A percentile compares a stretch with the other conserved stretches of the same genome.
Conservation (phyloP, 2,797 vertebrate species). For the Poeciliopsis infans region DNA sequence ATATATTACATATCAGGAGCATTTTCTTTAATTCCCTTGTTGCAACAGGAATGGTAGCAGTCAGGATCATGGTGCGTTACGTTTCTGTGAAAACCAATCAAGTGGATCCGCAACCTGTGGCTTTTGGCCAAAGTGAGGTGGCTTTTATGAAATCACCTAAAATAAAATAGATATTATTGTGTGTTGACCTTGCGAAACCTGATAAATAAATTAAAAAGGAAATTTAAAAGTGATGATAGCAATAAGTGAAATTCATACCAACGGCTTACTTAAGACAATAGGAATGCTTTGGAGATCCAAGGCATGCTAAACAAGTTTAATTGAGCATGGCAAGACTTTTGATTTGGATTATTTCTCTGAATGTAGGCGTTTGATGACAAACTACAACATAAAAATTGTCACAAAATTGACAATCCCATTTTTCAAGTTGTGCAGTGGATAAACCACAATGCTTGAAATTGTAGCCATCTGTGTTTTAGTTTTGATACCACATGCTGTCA, state of each 20-base stretch:
- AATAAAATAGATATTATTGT: conserved; percentile 5
- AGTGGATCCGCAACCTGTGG: conserved; percentile 26
- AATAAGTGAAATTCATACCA: not conserved
- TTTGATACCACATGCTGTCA: not conserved
- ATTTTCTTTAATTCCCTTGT: conserved; percentile 10
- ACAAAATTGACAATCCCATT: not conserved
- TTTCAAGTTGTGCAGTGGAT: not conserved
- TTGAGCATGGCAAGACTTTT: not conserved
- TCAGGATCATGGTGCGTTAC: conserved; percentile 3
- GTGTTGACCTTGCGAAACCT: conserved; percentile 8
- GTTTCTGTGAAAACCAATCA: conserved; percentile 24
- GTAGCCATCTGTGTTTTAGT: not conserved
- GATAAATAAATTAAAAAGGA: not conserved
- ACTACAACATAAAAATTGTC: not conserved
- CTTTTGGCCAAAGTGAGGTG: conserved; percentile 16
- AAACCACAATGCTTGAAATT: not conserved
- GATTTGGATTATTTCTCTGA: not conserved
- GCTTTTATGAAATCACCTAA: conserved; percentile 20
- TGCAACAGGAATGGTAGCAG: not conserved
- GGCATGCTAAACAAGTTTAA: not conserved
- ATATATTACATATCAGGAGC: conserved; percentile 16
- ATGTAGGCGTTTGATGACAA: not conserved
- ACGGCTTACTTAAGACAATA: not conserved
- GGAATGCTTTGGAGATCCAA: not conserved
- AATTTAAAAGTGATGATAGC: not conserved